phyloP scores from a whole-genome alignment of 2,113 vertebrate genomes.

The Zosterops japonicus region DNA sequence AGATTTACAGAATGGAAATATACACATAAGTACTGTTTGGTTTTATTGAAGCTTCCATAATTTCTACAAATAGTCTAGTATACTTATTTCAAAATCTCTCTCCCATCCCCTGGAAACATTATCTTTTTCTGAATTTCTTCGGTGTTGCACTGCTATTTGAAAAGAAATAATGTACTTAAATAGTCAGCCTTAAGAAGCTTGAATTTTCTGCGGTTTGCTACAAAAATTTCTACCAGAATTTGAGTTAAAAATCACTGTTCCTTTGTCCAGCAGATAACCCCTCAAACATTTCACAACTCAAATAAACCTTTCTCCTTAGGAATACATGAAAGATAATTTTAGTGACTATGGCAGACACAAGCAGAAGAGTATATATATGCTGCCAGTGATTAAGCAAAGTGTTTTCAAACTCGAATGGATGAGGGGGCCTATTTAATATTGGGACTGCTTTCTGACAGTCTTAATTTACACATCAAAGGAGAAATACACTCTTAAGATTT shows the following conservation, averaged over 20 bases:
- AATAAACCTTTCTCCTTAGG: not conserved
- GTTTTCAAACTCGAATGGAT: conserved; percentile 28
- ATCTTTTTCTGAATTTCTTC: not conserved
- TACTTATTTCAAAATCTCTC: not conserved
- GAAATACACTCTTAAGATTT: conserved; percentile 3
- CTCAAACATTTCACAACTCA: not conserved
- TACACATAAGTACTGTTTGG: not conserved
- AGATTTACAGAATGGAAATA: not conserved
- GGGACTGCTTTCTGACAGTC: conserved; percentile 1
- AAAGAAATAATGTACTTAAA: not conserved
- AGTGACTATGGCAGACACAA: not conserved
- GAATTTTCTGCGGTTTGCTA: not conserved
- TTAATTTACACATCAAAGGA: conserved; percentile 61
- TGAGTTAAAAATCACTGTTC: not conserved
- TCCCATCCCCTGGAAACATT: not conserved
- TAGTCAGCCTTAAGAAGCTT: not conserved
- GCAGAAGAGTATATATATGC: not conserved
- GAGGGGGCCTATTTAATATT: not conserved
- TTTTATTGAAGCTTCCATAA: not conserved
- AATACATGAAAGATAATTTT: not conserved
- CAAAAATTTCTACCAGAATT: not conserved
- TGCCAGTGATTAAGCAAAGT: not conserved
- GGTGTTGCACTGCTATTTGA: not conserved
- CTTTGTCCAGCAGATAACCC: not conserved
- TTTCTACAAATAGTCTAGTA: not conserved